phyloP scores from a whole-genome alignment of 2,113 vertebrate genomes.

The Anhinga rufa region DNA sequence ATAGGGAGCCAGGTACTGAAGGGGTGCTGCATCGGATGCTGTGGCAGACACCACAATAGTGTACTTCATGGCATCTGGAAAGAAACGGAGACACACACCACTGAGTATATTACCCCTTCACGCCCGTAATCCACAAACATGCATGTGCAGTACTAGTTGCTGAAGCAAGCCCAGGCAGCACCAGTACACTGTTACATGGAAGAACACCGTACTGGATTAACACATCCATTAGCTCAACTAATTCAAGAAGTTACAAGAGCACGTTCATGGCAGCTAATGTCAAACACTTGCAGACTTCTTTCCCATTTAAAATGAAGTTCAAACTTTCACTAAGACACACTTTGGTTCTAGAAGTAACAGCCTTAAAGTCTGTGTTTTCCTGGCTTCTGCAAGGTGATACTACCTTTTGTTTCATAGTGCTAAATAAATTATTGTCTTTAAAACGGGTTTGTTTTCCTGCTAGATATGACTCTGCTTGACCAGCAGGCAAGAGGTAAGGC shows the following conservation, averaged over 20 bases:
- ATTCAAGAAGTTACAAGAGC: background rate
- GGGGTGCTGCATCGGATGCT: constrained; percentile 93
- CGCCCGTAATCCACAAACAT: fast-evolving
- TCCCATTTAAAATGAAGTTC: background rate
- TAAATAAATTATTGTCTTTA: background rate
- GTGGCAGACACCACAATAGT: constrained; percentile 98
- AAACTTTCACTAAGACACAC: background rate
- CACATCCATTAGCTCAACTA: fast-evolving
- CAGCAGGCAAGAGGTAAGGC: background rate
- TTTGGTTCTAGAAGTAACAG: background rate
- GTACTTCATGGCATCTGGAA: constrained; percentile 95
- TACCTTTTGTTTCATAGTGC: fast-evolving
- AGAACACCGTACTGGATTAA: fast-evolving
- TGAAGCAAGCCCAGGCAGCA: background rate
- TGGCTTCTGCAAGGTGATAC: background rate
- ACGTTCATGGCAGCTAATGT: fast-evolving
- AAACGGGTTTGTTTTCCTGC: background rate
- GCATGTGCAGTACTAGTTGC: fast-evolving
- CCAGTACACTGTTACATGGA: fast-evolving
- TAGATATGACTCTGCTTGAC: background rate
- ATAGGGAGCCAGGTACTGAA: constrained; percentile 98
- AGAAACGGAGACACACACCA: background rate
- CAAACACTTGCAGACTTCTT: background rate
- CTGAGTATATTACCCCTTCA: background rate
- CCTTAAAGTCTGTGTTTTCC: background rate